Conservation (phyloP, 2,888 invertebrate species). For the Operophtera brumata region DNA sequence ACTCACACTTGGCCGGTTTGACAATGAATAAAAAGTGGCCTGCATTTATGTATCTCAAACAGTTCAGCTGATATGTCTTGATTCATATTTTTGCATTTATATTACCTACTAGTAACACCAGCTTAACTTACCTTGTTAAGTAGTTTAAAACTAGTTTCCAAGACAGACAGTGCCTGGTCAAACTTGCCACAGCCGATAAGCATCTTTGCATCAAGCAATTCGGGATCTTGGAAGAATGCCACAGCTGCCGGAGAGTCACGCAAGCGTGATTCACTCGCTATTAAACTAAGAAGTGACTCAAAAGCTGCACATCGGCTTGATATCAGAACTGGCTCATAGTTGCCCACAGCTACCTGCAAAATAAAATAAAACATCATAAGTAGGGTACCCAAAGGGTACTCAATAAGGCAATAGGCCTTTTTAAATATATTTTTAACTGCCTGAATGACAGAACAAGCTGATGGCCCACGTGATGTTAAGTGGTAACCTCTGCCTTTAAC, state of each 20-base stretch:
- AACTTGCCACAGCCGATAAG: conserved; percentile 81
- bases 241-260: conserved; percentile 80
- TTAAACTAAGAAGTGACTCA: conserved; percentile 80
- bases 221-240: conserved; percentile 83
- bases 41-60: too few species aligned
- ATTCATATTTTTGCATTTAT: too few species aligned
- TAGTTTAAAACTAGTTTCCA: conserved; percentile 85
- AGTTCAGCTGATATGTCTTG: too few species aligned
- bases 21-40: too few species aligned
- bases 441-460: too few species aligned
- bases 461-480: too few species aligned
- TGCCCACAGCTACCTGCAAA: conserved; percentile 82
- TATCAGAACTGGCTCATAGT: conserved; percentile 85
- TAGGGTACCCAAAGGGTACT: too few species aligned
- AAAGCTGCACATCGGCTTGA: conserved; percentile 83
- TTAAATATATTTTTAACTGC: too few species aligned
- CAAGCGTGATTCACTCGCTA: conserved; percentile 78
- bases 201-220: conserved; percentile 81
- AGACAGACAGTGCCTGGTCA: conserved; percentile 82
- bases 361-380: not conserved
- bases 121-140: conserved; percentile 68
- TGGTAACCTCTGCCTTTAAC: too few species aligned
- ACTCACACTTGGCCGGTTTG: too few species aligned
- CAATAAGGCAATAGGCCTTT: too few species aligned
- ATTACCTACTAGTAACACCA: too few species aligned